Evolutionary conservation across 2,888 invertebrate species (phyloP).

Genomic region (Molanna angustata): DNA sequence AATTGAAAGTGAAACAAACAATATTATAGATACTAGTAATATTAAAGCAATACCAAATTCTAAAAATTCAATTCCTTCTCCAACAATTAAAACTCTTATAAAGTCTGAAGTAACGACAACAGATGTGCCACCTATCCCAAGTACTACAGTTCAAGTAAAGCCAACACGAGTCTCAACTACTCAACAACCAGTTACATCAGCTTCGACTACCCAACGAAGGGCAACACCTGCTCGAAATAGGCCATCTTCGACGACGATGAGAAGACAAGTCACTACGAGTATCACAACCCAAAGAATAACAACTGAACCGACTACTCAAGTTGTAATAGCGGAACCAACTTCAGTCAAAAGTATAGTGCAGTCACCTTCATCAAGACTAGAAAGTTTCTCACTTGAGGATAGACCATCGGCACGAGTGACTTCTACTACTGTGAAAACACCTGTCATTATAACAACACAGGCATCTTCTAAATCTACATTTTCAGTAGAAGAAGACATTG

Average conservation of each 20-base stretch:
- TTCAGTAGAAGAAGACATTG: conserved; percentile 56
- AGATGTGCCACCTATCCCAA: background rate
- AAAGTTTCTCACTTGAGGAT: no score
- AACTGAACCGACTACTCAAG: no score
- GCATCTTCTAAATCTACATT: conserved; percentile 49
- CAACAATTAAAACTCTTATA: background rate
- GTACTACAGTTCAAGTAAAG: conserved; percentile 7
- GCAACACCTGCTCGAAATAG: conserved; percentile 34
- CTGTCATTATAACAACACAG: conserved; percentile 17
- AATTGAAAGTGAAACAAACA: no score
- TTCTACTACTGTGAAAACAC: background rate
- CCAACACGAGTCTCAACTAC: conserved; percentile 19
- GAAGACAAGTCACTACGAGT: conserved; percentile 41
- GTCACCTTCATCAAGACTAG: no score
- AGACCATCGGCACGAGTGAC: background rate
- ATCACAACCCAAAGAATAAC: conserved; percentile 39
- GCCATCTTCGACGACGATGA: conserved; percentile 42
- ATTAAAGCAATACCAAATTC: background rate
- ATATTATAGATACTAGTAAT: no score
- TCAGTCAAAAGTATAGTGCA: no score
- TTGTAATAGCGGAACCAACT: no score
- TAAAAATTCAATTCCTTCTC: background rate
- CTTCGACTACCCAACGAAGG: conserved; percentile 41
- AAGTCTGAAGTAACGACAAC: background rate
- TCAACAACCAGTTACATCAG: conserved; percentile 36